A percentile compares a stretch with the other conserved stretches of the same genome.
Evolutionary conservation across 2,113 vertebrate species (phyloP).

Genomic region (Polypterus senegalus): DNA sequence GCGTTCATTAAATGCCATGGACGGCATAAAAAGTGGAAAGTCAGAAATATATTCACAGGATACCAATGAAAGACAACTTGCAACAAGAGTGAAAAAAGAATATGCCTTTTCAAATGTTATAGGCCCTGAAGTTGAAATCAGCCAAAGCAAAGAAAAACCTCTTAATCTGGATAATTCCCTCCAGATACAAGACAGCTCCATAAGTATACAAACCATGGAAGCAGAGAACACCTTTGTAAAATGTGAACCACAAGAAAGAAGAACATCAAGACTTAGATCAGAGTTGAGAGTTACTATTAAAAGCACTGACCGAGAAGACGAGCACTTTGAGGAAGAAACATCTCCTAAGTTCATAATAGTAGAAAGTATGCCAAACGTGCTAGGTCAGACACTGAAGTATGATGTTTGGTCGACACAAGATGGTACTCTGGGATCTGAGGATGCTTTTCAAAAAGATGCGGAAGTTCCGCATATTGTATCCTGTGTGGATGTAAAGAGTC

Average conservation of each 20-base stretch:
- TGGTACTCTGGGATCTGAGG: constrained; percentile 32
- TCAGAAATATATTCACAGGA: constrained; percentile 21
- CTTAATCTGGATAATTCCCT: constrained; percentile 39
- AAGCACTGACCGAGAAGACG: constrained; percentile 36
- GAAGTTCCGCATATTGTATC: constrained; percentile 18
- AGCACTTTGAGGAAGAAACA: constrained; percentile 11
- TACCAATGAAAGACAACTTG: constrained; percentile 15
- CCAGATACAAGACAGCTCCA: constrained; percentile 42
- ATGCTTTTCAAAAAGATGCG: constrained; percentile 19
- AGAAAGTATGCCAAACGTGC: constrained; percentile 34
- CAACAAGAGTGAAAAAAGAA: constrained; percentile 19
- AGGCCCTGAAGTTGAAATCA: constrained; percentile 20
- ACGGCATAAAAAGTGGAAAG: constrained; percentile 24
- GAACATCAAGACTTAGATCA: constrained; percentile 43
- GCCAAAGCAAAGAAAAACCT: constrained; percentile 35
- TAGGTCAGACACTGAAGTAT: constrained; percentile 12
- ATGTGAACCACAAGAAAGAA: constrained; percentile 27
- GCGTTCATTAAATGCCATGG: constrained; percentile 27
- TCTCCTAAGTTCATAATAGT: constrained; percentile 31
- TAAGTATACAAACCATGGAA: constrained; percentile 1
- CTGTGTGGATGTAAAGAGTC: constrained; percentile 16
- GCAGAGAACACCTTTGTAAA: not conserved
- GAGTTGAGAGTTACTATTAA: constrained; percentile 45
- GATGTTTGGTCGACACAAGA: constrained; percentile 27
- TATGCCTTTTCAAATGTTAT: constrained; percentile 18